Base-by-base conservation (phyloP, 2,113 vertebrate species). In the Oreotrochilus melanogaster region DNA sequence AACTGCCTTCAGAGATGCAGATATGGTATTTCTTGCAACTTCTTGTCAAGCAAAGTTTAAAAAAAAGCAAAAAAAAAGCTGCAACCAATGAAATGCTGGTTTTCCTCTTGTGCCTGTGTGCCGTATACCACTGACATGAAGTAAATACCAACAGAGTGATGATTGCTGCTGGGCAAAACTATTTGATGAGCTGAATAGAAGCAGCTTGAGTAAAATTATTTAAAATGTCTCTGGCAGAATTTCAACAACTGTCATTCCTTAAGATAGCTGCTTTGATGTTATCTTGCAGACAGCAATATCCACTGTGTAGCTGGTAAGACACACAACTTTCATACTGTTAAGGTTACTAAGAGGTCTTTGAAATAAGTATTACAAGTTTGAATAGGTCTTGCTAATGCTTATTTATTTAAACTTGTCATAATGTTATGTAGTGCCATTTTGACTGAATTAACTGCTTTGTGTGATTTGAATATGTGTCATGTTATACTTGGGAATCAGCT, bases 271-370 rank as follows among this genome's bases (percentile, higher is more conserved):
- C 37, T 53, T 73, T 88, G 73, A 11, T 45, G 2, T 62, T 67
- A 17, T 43, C 18, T 42, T 50, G 5, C 2, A 2, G 39, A 39
- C 45, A 58, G 15, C 19, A 57, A 0, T 28, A 14, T 61, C 21
- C 25, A 14, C 0, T 51, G 18, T 56, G 18, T 71, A 42, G 10
- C 19, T 60, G 27, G 0, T 61, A 28, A n/a, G 24, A 54, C 10
- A 27, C 28, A 27, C 3, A 57, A 6, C 14, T 4, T 85, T 6
- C 1, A 1, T 2, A 13, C 24, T 14, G 3, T 76, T 82, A 14
- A 31, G 8, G 8, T 62, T 88, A 61, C 28, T 51, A 57, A 33
- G 10, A 73, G 21, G 9, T 50, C 27, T 70, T 76, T 76, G 24
- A 73, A 72, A 4, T 27, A 50, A 58, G 1, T 24, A 19, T 88